Percentiles rank a stretch among this genome's conserved stretches.
Evolutionary conservation across 1,140 invertebrate genomes (phyloP).

Genomic region (Zaprionus inermis): DNA sequence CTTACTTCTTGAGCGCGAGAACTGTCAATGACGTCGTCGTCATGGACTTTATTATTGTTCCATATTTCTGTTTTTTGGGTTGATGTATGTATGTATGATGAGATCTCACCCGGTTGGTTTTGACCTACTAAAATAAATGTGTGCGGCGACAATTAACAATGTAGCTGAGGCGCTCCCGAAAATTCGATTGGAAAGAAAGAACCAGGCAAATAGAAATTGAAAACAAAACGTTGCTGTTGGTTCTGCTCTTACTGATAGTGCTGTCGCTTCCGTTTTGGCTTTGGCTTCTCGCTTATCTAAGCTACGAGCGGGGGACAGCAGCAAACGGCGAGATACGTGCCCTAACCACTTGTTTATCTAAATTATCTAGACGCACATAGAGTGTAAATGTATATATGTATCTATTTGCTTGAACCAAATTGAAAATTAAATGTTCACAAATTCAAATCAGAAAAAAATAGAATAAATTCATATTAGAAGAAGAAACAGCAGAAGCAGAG

Average conservation of each 20-base stretch:
- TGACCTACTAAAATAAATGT: constrained; percentile 58
- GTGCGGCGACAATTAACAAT: constrained; percentile 19
- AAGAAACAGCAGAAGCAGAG: background rate
- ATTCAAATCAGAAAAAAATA: constrained; percentile 55
- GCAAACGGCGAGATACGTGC: constrained; percentile 5
- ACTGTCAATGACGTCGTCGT: constrained; percentile 30
- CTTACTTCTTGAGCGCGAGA: background rate
- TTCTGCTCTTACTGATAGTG: constrained; percentile 10
- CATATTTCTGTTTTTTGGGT: background rate
- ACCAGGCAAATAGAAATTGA: constrained; percentile 6
- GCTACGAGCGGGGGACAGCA: background rate
- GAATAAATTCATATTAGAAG: constrained; percentile 22
- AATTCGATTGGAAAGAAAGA: constrained; percentile 21
- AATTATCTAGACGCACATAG: constrained; percentile 45
- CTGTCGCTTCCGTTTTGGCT: constrained; percentile 60
- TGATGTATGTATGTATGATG: constrained; percentile 9
- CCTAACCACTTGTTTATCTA: constrained; percentile 60
- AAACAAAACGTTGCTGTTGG: constrained; percentile 10
- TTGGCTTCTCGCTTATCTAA: too few relatives aligned
- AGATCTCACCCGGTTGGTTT: constrained; percentile 46
- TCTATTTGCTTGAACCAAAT: constrained; percentile 61
- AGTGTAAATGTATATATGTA: constrained; percentile 5
- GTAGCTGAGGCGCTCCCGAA: constrained; percentile 25
- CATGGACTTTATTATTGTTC: constrained; percentile 34
- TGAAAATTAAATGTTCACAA: constrained; percentile 40